These are phyloP conservation scores for Creontiades dilutus DNA, from an alignment of 2,888 invertebrate genomes.

Conservation along the genomic window DNA sequence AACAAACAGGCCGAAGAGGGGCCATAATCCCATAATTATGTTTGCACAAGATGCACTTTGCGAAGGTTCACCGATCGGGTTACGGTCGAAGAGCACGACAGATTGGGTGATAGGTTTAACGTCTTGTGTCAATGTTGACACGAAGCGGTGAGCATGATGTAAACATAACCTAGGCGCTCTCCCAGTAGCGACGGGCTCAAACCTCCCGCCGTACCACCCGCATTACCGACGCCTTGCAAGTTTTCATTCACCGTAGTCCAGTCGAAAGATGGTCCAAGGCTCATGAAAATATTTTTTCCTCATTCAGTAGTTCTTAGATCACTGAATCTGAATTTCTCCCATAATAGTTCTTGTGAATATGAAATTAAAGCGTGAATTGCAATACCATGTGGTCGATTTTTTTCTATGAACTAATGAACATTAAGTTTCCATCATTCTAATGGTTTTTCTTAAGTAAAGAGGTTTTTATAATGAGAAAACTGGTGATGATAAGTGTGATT, in stretches of 20 bases:
- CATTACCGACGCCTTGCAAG: neutral
- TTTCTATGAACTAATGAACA: too few relatives aligned
- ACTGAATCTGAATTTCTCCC: too few relatives aligned
- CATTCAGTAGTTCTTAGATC: too few relatives aligned
- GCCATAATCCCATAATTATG: conserved; percentile 40
- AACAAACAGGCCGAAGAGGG: conserved; percentile 16
- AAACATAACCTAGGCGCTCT: conserved; percentile 32
- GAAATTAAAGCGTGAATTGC: too few relatives aligned
- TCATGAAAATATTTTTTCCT: too few relatives aligned
- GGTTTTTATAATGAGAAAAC: too few relatives aligned
- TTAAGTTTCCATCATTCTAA: too few relatives aligned
- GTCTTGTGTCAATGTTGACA: conserved; percentile 34
- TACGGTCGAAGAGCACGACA: conserved; percentile 42
- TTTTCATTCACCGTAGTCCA: neutral
- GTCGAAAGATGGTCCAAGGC: too few relatives aligned
- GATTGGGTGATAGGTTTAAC: conserved; percentile 28
- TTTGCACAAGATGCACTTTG: conserved; percentile 39
- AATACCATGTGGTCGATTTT: too few relatives aligned
- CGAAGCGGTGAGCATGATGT: conserved; percentile 28
- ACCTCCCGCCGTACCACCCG: neutral
- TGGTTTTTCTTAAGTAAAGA: too few relatives aligned
- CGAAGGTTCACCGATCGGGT: conserved; percentile 39
- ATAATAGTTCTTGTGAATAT: too few relatives aligned
- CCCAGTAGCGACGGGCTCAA: neutral
- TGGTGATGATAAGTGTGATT: too few relatives aligned